A percentile compares a stretch with the other conserved stretches of the same genome.
These are phyloP conservation scores for Drosophila bifasciata DNA, from an alignment of 1,140 invertebrate genomes.

Conservation along the genomic window DNA sequence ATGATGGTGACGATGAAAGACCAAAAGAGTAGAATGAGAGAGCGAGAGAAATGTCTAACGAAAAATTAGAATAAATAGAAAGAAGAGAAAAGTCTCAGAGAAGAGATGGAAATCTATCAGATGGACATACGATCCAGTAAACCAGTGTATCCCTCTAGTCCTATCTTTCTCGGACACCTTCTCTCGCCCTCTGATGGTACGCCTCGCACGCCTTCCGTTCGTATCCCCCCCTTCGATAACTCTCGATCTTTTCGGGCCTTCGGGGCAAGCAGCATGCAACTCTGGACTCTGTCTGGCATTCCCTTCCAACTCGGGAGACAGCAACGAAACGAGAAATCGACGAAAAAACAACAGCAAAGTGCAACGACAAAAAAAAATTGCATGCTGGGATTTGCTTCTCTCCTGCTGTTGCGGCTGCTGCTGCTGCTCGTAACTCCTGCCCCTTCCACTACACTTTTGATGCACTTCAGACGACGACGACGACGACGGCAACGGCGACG, in stretches of 20 bases:
- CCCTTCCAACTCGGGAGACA: slow-evolving; percentile 10
- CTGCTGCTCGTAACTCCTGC: slow-evolving; percentile 49
- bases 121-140: too few species aligned
- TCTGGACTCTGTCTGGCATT: slow-evolving; percentile 1
- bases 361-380: slow-evolving; percentile 57
- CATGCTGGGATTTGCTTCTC: slow-evolving; percentile 64
- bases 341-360: slow-evolving; percentile 50
- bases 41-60: slow-evolving; percentile 8
- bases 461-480: slow-evolving; percentile 73
- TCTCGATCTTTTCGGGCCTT: slow-evolving; percentile 4
- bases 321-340: slow-evolving; percentile 30
- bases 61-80: slow-evolving; percentile 18
- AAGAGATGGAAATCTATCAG: too few species aligned
- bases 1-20: slow-evolving; percentile 31
- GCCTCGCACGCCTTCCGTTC: too few species aligned
- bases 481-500: slow-evolving; percentile 49
- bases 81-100: too few species aligned
- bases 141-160: slow-evolving; percentile 22
- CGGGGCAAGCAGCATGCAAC: too few species aligned
- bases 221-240: not conserved
- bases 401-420: slow-evolving; percentile 15
- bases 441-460: slow-evolving; percentile 3
- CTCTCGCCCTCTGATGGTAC: not conserved
- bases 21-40: slow-evolving; percentile 25
- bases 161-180: not conserved